Evolutionary conservation across 2,888 invertebrate genomes (phyloP).

Genomic region (Laothoe populi): DNA sequence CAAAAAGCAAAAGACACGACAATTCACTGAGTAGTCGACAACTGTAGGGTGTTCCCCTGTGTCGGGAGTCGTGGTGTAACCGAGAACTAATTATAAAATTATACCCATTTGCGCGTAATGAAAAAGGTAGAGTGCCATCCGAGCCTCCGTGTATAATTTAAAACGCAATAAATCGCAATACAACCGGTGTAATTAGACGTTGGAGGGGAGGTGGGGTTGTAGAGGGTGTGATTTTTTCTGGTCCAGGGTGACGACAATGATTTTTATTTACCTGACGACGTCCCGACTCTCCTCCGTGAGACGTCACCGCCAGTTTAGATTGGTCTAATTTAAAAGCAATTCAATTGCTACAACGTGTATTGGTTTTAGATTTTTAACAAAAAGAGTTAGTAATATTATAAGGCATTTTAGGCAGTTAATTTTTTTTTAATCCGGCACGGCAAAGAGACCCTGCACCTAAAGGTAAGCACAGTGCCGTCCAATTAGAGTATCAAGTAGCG

Average conservation of each 20-base stretch:
- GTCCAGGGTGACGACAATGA: background rate
- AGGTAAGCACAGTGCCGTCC: too few relatives aligned
- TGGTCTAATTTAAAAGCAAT: constrained; percentile 14
- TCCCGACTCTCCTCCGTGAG: constrained; percentile 1
- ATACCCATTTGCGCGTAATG: constrained; percentile 70
- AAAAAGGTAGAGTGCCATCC: constrained; percentile 60
- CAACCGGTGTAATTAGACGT: constrained; percentile 63
- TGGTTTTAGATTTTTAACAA: background rate
- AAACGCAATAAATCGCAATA: constrained; percentile 68
- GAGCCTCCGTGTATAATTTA: constrained; percentile 68
- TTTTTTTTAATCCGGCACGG: too few relatives aligned
- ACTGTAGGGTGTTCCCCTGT: constrained; percentile 8
- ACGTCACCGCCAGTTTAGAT: constrained; percentile 2
- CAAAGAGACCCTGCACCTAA: too few relatives aligned
- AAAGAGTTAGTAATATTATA: background rate
- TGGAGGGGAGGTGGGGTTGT: constrained; percentile 26
- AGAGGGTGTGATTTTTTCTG: background rate
- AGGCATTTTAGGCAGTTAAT: background rate
- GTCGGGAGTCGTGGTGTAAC: background rate
- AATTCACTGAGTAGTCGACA: constrained; percentile 7
- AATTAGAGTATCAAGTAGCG: too few relatives aligned
- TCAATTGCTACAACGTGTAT: background rate
- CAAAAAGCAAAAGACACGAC: background rate
- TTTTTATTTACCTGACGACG: constrained; percentile 16
- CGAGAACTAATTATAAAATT: constrained; percentile 56